phyloP scores from a whole-genome alignment of 1,140 invertebrate species.

The Drosophila nebulosa region DNA sequence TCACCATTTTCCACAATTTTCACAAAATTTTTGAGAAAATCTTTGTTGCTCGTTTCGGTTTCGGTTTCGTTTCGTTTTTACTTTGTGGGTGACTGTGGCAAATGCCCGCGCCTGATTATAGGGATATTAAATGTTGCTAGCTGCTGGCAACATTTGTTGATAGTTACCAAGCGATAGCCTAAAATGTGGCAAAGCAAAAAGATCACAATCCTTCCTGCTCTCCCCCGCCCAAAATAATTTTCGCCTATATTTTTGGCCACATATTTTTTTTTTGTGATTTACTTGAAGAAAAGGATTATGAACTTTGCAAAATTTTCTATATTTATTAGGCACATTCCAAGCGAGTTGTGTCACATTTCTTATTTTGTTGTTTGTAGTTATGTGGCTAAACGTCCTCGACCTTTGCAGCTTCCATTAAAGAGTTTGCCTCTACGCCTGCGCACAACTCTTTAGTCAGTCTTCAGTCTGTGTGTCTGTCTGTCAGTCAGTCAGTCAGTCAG shows the following conservation, averaged over 20 bases:
- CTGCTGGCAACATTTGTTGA: conserved; percentile 29
- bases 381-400: conserved; percentile 68
- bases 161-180: conserved; percentile 16
- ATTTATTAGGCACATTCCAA: background rate
- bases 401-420: conserved; percentile 55
- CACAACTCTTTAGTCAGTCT: conserved; percentile 5
- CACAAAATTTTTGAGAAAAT: background rate
- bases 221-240: background rate
- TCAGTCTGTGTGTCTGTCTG: background rate
- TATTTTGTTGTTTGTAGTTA: no score
- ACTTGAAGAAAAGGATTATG: background rate
- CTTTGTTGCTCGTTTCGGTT: background rate
- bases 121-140: conserved; percentile 42
- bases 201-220: background rate
- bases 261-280: background rate
- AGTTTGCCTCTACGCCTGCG: conserved; percentile 30
- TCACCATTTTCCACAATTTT: conserved; percentile 14
- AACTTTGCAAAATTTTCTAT: background rate
- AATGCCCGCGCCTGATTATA: conserved; percentile 61
- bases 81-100: conserved; percentile 72
- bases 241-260: background rate
- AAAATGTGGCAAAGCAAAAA: conserved; percentile 39
- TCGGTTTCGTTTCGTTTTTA: background rate
- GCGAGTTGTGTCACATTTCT: background rate
- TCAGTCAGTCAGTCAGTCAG: conserved; percentile 45